These are phyloP conservation scores for Chymomyza amoena DNA, from an alignment of 2,888 invertebrate genomes.

Conservation along the genomic window DNA sequence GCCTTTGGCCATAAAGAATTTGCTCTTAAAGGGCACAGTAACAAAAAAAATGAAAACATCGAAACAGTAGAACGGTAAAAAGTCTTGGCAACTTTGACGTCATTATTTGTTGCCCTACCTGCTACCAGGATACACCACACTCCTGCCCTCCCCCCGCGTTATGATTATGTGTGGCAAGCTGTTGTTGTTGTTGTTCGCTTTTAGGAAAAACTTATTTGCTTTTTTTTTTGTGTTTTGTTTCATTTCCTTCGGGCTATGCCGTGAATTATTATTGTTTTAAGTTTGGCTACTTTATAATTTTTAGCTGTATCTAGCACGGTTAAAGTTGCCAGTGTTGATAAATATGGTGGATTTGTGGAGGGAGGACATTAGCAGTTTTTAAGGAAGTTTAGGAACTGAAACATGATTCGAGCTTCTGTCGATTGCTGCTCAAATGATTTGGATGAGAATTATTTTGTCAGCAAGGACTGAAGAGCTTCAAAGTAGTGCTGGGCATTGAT, in stretches of 20 bases:
- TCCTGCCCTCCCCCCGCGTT: constrained; percentile 38
- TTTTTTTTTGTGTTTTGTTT: constrained; percentile 6
- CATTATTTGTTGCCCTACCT: constrained; percentile 57
- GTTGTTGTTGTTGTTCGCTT: constrained; percentile 20
- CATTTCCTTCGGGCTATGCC: constrained; percentile 52
- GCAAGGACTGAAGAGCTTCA: too few relatives aligned
- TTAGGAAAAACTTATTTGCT: neutral
- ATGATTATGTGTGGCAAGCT: constrained; percentile 29
- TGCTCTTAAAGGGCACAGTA: constrained; percentile 42
- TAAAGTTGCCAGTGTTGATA: neutral
- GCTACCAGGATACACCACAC: constrained; percentile 30
- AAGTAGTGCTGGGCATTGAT: too few relatives aligned
- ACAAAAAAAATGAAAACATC: constrained; percentile 33
- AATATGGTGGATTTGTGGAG: constrained; percentile 5
- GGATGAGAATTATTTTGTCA: too few relatives aligned
- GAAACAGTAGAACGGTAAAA: neutral
- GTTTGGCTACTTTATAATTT: constrained; percentile 2
- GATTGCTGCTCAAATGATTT: too few relatives aligned
- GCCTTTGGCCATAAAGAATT: neutral
- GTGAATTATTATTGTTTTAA: constrained; percentile 67
- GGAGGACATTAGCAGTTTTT: too few relatives aligned
- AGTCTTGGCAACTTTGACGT: constrained; percentile 65
- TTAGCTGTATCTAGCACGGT: neutral
- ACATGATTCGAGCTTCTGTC: too few relatives aligned
- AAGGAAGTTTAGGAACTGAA: too few relatives aligned